A percentile compares a stretch with the other conserved stretches of the same genome.
Conservation (phyloP, 2,888 invertebrate genomes). For the Agrenia bidenticulata region DNA sequence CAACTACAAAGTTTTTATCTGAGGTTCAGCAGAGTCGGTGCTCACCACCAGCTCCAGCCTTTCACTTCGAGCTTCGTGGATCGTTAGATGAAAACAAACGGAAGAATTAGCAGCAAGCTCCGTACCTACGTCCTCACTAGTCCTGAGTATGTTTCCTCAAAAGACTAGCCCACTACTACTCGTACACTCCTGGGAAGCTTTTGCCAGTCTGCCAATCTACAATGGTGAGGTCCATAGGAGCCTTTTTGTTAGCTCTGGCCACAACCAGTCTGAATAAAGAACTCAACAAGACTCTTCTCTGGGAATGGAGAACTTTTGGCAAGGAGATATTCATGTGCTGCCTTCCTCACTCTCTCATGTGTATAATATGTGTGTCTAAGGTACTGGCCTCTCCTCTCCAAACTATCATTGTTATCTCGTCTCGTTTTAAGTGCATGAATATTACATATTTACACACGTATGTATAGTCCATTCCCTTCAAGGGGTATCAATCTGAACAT, state of each 20-base stretch:
- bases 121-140: no score
- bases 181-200: no score
- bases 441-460: conserved; percentile 12
- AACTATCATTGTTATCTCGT: conserved; percentile 12
- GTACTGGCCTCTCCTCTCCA: background rate
- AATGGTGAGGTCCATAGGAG: no score
- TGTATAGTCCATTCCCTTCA: background rate
- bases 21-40: background rate
- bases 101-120: no score
- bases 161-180: no score
- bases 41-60: background rate
- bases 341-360: background rate
- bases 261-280: conserved; percentile 18
- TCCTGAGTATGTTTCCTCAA: no score
- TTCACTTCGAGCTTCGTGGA: background rate
- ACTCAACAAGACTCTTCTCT: conserved; percentile 8
- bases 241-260: background rate
- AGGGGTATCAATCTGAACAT: conserved; percentile 5
- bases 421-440: conserved; percentile 18
- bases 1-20: background rate
- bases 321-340: conserved; percentile 12
- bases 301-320: conserved; percentile 7
- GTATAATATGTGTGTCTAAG: no score
- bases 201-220: no score
- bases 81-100: no score